Base-by-base conservation (phyloP, 2,888 invertebrate species). In the Andrena dorsata region DNA sequence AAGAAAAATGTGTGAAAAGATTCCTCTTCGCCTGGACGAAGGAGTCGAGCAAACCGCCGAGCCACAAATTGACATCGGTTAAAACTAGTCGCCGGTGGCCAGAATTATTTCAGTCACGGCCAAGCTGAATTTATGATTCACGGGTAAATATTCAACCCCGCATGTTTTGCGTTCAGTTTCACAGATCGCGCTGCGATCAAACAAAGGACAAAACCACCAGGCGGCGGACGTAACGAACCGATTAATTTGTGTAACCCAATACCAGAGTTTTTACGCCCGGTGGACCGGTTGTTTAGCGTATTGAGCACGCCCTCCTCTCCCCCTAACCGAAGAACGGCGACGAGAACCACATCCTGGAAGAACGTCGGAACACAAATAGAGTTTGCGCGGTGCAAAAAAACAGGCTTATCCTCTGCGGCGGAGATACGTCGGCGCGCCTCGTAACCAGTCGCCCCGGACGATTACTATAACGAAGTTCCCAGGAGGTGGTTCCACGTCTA, bases 191-290 rank as follows among this genome's bases (percentile, higher is more conserved):
- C 26, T 20, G 30, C 35, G 32, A 70, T 74, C 26, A 23, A 71
- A 76, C 41, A 82, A 82, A 68, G 68, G 35, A 72, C 70, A 82
- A 73, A 82, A 51, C 63, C 13, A 13, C 13, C 8, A 26, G 13
- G 35, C 49, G 23, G 51, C 60, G 30, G 64, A 32, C 64, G 65
- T 76, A 71, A 81, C 76, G 76, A 82, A 82, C 75, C 71, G 66
- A 64, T 26, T 76, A 76, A 82, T 82, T 80, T 51, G 76, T 63
- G 82, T 71, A 75, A 75, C 56, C 65, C n/a, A 56, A 70, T 66
- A 66, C 61, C 28, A 60, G 49, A 13, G 71, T 26, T 66, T 74
- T 69, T 61, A 47, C 58, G 28, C 16, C 13, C 13, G 20, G 35
- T 2, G 30, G 58, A 66, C 70, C 64, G 81, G 49, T 60, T 72